Conservation (phyloP, 2,113 vertebrate species). For the Lycaon pictus region DNA sequence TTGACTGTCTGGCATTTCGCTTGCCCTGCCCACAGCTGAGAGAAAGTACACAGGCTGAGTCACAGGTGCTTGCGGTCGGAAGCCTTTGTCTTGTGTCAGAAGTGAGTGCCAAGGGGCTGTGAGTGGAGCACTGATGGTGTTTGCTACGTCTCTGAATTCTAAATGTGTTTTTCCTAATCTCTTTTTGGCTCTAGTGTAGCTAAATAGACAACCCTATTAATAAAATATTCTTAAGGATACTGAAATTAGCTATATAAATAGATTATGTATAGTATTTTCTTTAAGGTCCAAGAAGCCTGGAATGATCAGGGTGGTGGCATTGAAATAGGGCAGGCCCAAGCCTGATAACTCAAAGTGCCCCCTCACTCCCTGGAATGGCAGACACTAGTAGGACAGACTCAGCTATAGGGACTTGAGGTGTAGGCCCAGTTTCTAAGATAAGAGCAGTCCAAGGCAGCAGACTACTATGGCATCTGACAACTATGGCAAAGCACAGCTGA, state of each 20-base stretch:
- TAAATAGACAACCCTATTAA: slow-evolving; percentile 54
- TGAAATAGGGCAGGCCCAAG: neutral
- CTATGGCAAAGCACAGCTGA: neutral
- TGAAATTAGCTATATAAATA: slow-evolving; percentile 22
- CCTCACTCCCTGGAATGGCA: neutral
- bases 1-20: slow-evolving; percentile 26
- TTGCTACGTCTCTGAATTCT: slow-evolving; percentile 40
- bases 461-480: neutral
- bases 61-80: neutral
- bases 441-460: neutral
- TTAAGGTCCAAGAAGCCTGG: neutral
- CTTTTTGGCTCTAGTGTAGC: slow-evolving; percentile 31
- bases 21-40: neutral
- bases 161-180: slow-evolving; percentile 45
- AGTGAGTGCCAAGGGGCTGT: neutral
- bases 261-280: neutral
- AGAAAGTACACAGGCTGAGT: neutral
- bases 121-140: neutral
- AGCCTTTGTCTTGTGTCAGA: neutral
- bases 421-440: neutral
- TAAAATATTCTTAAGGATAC: slow-evolving; percentile 62
- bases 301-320: neutral
- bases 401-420: neutral
- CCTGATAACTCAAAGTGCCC: neutral
- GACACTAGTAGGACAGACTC: neutral